These are phyloP conservation scores for Thalassophryne amazonica DNA, from an alignment of 2,797 vertebrate species.

Conservation along the genomic window DNA sequence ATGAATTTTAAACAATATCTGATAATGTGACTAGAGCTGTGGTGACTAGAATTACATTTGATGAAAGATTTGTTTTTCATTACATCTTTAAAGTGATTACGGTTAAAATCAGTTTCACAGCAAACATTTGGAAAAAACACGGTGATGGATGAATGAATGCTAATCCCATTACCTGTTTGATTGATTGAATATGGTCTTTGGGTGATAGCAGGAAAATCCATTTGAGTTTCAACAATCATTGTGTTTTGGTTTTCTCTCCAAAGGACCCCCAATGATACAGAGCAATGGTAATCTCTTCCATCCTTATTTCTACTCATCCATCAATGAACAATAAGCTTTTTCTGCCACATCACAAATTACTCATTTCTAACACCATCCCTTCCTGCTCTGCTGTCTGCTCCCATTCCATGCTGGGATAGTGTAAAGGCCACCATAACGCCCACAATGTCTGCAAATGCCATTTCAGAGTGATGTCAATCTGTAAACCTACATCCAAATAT, in stretches of 20 bases:
- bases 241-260: conserved; percentile 79
- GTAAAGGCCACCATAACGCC: conserved; percentile 23
- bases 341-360: conserved; percentile 66
- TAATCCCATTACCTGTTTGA: conserved; percentile 67
- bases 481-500: background rate
- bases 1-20: conserved; percentile 29
- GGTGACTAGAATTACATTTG: conserved; percentile 12
- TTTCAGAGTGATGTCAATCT: conserved; percentile 3
- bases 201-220: conserved; percentile 66
- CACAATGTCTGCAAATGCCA: conserved; percentile 6
- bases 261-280: conserved; percentile 80
- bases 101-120: conserved; percentile 46
- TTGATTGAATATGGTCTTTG: conserved; percentile 67
- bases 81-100: conserved; percentile 40
- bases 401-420: conserved; percentile 55
- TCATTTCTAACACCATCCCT: conserved; percentile 72
- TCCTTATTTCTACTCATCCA: conserved; percentile 68
- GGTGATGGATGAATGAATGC: conserved; percentile 64
- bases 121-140: conserved; percentile 35
- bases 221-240: conserved; percentile 76
- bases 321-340: conserved; percentile 73
- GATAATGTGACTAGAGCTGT: conserved; percentile 31
- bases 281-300: conserved; percentile 79
- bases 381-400: conserved; percentile 66
- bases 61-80: conserved; percentile 12